Base-by-base conservation (phyloP, 2,888 invertebrate genomes). In the Drosophila mimetica region DNA sequence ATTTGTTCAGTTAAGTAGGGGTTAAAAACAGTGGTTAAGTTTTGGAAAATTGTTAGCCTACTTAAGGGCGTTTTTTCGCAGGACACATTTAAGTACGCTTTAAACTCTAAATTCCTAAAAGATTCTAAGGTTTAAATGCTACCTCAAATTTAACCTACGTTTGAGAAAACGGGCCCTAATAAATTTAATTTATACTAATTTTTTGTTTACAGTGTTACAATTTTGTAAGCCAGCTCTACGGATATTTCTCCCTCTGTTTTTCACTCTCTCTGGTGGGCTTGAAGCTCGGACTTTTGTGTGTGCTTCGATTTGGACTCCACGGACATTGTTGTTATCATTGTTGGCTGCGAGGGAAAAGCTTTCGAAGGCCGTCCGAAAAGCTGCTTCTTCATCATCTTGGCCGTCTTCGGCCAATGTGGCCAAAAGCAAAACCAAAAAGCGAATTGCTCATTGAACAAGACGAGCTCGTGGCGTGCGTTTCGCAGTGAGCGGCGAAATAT, bases 401-500 rank as follows among this genome's bases (percentile, higher is more conserved):
- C 69, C 77, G 48, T 76, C 74, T 76, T 53, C 69, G 66, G 32
- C 42, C 37, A 57, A 65, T 69, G 71, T 74, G 60, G 65, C 66
- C 50, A 64, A 64, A 50, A 47, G 18, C 58, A 13, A 60, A 39
- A 22, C 25, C 58, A 6, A 59, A 37, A 74, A 60, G 70, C 76
- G 74, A 73, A 74, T 72, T 76, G 85, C 66, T 88, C 90, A 89
- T 90, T 89, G 85, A 81, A 83, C 75, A 78, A 85, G 77, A 70
- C 77, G 88, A 80, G 82, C 76, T 76, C 79, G 78, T 76, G 72
- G 79, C 79, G 86, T 76, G 79, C 81, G 81, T 84, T 88, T 75
- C 76, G 78, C 74, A 74, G 58, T 57, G 51, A 61, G 60, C 65
- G 54, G 54, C 46, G 25, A 39, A 39, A 22, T n/a, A 54, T 18